These are phyloP conservation scores for Trachelus tabidus DNA, from an alignment of 2,888 invertebrate genomes.

Conservation along the genomic window DNA sequence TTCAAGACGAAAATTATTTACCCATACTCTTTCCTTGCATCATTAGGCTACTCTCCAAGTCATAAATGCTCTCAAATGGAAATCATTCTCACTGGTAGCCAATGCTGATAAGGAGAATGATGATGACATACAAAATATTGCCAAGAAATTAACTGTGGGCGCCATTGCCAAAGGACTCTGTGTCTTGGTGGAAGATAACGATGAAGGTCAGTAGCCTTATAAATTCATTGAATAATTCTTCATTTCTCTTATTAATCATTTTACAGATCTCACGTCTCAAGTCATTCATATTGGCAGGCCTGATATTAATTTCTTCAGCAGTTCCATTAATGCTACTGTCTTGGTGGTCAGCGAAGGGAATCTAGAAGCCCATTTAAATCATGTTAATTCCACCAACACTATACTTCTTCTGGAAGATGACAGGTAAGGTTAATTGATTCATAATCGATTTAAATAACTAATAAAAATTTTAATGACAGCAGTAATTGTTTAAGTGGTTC, in stretches of 20 bases:
- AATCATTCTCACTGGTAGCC: constrained; percentile 53
- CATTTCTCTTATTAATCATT: neutral
- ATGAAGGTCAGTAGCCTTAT: constrained; percentile 36
- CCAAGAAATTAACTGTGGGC: constrained; percentile 51
- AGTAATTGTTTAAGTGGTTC: neutral
- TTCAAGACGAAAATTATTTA: neutral
- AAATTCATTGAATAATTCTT: neutral
- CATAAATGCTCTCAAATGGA: constrained; percentile 56
- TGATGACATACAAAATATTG: constrained; percentile 54
- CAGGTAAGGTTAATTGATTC: constrained; percentile 36
- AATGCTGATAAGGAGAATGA: constrained; percentile 46
- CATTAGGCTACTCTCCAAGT: constrained; percentile 53
- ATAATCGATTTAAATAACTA: neutral
- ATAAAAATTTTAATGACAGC: neutral
- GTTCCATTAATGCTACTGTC: constrained; percentile 47
- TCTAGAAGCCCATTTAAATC: constrained; percentile 43
- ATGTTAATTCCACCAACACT: constrained; percentile 43
- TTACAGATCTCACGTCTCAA: constrained; percentile 46
- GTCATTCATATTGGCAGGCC: constrained; percentile 57
- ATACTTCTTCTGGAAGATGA: constrained; percentile 55
- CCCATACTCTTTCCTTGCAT: neutral
- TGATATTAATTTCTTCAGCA: constrained; percentile 41
- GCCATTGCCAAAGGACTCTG: constrained; percentile 52
- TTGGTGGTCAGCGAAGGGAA: constrained; percentile 54
- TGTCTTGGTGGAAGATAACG: constrained; percentile 50